A percentile compares a stretch with the other conserved stretches of the same genome.
These are phyloP conservation scores for Pseudomyrmex pallidus DNA, from an alignment of 1,140 invertebrate species.

Conservation along the genomic window DNA sequence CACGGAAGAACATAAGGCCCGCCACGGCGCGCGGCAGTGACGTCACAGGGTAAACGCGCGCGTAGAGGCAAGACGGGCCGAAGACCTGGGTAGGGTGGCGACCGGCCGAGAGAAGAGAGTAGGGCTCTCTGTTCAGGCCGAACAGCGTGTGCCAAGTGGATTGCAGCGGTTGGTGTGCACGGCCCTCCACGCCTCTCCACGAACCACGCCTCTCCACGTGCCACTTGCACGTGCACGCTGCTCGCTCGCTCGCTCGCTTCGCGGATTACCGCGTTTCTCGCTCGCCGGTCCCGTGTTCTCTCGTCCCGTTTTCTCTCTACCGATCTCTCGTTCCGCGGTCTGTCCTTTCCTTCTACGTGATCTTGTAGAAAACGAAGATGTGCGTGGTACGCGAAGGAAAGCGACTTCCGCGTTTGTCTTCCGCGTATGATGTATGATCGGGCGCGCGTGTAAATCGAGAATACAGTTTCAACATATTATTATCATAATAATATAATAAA, in stretches of 20 bases:
- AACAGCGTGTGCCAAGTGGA: conserved; percentile 80
- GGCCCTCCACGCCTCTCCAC: conserved; percentile 75
- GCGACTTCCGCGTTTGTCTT: conserved; percentile 9
- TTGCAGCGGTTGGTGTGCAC: conserved; percentile 72
- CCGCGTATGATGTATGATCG: conserved; percentile 2
- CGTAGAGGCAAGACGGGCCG: conserved; percentile 28
- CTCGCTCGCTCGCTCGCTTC: conserved; percentile 28
- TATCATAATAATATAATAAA: background rate
- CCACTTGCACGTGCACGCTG: conserved; percentile 76
- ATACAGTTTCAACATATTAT: conserved; percentile 1
- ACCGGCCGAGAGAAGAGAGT: conserved; percentile 73
- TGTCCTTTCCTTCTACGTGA: background rate
- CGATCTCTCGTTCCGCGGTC: background rate
- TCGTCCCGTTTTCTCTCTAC: background rate
- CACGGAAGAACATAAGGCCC: conserved; percentile 55
- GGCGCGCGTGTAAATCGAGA: background rate
- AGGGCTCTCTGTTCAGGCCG: conserved; percentile 67
- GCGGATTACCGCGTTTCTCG: conserved; percentile 29
- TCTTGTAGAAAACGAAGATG: background rate
- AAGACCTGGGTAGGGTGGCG: conserved; percentile 61
- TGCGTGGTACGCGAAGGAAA: background rate
- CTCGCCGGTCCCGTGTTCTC: background rate
- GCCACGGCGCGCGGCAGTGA: conserved; percentile 29
- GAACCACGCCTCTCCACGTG: conserved; percentile 83
- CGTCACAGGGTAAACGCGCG: conserved; percentile 63